Evolutionary conservation across 1,140 invertebrate genomes (phyloP).

Genomic region (Eulimnadia texana): DNA sequence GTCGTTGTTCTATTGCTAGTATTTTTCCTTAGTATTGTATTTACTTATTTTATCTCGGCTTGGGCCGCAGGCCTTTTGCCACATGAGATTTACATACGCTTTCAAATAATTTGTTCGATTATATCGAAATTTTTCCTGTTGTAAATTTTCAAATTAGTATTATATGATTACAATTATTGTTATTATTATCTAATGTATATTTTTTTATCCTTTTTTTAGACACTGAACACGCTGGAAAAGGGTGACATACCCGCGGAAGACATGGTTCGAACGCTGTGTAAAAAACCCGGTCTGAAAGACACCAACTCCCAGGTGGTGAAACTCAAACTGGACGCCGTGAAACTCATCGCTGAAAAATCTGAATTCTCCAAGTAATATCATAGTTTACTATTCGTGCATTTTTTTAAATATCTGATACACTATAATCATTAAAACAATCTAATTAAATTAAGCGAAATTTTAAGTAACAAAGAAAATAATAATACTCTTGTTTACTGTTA

Average conservation of each 20-base stretch:
- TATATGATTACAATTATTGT: background rate
- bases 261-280: slow-evolving; percentile 53
- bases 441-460: background rate
- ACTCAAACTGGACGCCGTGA: slow-evolving; percentile 58
- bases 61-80: too few species aligned
- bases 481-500: too few species aligned
- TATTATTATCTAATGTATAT: background rate
- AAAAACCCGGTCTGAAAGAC: slow-evolving; percentile 82
- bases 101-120: too few species aligned
- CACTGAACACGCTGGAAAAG: slow-evolving; percentile 42
- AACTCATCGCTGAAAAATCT: slow-evolving; percentile 58
- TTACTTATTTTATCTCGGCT: too few species aligned
- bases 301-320: slow-evolving; percentile 89
- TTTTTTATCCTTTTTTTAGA: slow-evolving; percentile 24
- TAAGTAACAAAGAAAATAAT: too few species aligned
- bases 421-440: background rate
- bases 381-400: background rate
- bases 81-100: too few species aligned
- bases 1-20: too few species aligned
- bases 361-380: slow-evolving; percentile 42
- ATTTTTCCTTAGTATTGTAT: too few species aligned
- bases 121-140: too few species aligned
- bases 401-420: background rate
- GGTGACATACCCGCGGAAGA: slow-evolving; percentile 55
- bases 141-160: too few species aligned